Base-by-base conservation (phyloP, 2,797 vertebrate genomes). In the Protosalanx chinensis region DNA sequence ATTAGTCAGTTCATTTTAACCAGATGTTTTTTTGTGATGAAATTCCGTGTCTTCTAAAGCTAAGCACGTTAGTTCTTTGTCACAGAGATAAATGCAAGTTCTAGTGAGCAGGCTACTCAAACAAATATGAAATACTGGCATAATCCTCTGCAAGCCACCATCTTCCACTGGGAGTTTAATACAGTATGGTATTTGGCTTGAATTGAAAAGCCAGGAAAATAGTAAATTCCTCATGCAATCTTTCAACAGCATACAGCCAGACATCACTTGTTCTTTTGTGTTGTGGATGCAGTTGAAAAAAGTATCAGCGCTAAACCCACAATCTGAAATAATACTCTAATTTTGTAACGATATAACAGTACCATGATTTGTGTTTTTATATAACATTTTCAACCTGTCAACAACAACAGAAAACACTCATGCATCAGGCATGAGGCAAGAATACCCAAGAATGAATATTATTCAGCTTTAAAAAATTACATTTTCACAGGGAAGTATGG, bases 141-240 rank as follows among this genome's bases (percentile, higher is more conserved):
- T 71, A 73, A 29, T 74, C 71, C 6, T 72, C 51, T 75, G 62
- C 73, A 81, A 78, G 74, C 68, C 66, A 56, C 62, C 78, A 12
- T 30, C 72, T 58, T 59, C 58, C 23, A 27, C 27, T 29, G 58
- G 58, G 58, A 60, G 58, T n/a, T 60, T 23, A 12, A 23, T 20
- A 49, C 67, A 72, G 68, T 68, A 64, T 46, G 79, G 71, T 77
- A 58, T 82, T 79, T 76, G 71, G 60, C 76, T 72, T 62, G 51
- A 67, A 63, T 68, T 68, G 8, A 46, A 8, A 70, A 76, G 46
- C 71, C 76, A 67, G 70, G 20, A 27, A 29, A 27, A 27, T 1
- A 60, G 8, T 68, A 68, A 67, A 58, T 72, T 82, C 64, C 70
- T 76, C 79, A 71, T 32, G 76, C 79, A 81, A 85, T 72, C 63